Conservation (phyloP, 1,140 invertebrate genomes). For the Pissodes strobi region DNA sequence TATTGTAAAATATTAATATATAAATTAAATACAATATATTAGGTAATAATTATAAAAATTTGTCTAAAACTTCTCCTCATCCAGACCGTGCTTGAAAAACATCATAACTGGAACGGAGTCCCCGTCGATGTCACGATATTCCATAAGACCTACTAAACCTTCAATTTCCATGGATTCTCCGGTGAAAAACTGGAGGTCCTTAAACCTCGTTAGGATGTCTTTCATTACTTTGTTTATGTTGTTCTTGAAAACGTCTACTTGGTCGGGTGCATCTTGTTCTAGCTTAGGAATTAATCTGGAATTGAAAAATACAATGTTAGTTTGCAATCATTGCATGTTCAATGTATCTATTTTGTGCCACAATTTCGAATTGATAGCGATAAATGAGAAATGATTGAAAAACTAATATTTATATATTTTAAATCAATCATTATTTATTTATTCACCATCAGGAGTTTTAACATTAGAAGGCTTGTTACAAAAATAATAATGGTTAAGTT, state of each 20-base stretch:
- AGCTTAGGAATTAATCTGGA: constrained; percentile 79
- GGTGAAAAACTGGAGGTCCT: constrained; percentile 93
- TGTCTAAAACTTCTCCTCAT: constrained; percentile 89
- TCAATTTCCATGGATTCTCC: constrained; percentile 94
- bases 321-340: no score
- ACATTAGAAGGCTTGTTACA: no score
- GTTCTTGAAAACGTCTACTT: constrained; percentile 86
- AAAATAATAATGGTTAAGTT: no score
- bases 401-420: no score
- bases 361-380: no score
- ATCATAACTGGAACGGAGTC: constrained; percentile 83
- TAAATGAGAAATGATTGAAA: no score
- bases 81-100: constrained; percentile 94
- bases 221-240: constrained; percentile 97
- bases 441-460: no score
- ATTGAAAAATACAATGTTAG: no score
- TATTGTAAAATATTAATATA: no score
- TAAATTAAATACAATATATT: constrained; percentile 1
- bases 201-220: constrained; percentile 88
- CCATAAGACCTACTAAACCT: constrained; percentile 89
- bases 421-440: no score
- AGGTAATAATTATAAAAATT: constrained; percentile 27
- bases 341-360: no score
- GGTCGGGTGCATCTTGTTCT: constrained; percentile 76
- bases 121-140: constrained; percentile 89